Conservation (phyloP, 2,113 vertebrate genomes). For the Indicator indicator region DNA sequence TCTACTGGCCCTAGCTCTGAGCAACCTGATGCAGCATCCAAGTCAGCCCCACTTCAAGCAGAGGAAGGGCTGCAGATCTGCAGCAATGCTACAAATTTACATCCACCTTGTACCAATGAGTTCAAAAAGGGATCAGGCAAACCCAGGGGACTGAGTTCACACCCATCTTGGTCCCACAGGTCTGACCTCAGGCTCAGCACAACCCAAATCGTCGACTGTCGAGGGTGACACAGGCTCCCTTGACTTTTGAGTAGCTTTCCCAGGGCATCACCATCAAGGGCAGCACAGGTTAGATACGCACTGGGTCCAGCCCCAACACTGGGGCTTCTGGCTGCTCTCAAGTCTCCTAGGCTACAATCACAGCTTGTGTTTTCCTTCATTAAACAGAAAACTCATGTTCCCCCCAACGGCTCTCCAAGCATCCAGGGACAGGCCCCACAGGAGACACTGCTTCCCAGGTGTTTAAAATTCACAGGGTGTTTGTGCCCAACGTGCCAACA, state of each 20-base stretch:
- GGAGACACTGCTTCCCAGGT: constrained; percentile 5
- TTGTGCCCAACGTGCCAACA: background rate
- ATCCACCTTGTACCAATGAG: background rate
- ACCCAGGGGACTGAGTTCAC: background rate
- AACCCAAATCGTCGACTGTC: background rate
- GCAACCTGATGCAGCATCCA: background rate
- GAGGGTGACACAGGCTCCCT: background rate
- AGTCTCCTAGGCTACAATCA: constrained; percentile 67
- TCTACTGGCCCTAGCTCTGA: background rate
- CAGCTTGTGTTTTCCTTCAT: constrained; percentile 53
- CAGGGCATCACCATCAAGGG: background rate
- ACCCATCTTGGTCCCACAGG: background rate
- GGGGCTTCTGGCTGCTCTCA: background rate
- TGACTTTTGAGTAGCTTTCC: background rate
- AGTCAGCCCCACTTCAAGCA: background rate
- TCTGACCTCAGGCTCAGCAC: background rate
- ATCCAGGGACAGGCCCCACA: background rate
- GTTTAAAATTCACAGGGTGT: background rate
- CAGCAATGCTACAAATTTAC: background rate
- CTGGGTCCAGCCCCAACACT: rapidly evolving
- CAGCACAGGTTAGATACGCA: rapidly evolving
- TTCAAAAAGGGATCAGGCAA: background rate
- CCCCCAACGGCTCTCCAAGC: constrained; percentile 1
- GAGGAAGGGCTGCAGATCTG: background rate
- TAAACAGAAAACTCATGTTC: constrained; percentile 30